A percentile compares a stretch with the other conserved stretches of the same genome.
These are phyloP conservation scores for Oscarella lobularis DNA, from an alignment of 37 sponge, comb jelly and placozoan genomes.

Conservation along the genomic window DNA sequence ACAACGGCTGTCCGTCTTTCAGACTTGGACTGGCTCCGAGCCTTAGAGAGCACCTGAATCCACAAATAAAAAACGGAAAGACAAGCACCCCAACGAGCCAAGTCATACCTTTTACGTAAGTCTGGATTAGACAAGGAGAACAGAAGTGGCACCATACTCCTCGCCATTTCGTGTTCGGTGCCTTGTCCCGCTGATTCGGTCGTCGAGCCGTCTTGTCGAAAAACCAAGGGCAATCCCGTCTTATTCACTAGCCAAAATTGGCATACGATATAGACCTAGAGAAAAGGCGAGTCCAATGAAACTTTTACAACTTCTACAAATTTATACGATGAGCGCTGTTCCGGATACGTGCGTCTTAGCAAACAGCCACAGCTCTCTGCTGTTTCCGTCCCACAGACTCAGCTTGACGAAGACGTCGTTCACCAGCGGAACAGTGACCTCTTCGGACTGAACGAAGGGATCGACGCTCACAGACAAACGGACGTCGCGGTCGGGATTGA, in stretches of 20 bases:
- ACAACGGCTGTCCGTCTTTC: too few relatives aligned
- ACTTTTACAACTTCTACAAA: not conserved
- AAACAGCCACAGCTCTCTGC: not conserved
- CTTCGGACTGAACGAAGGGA: not conserved
- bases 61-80: too few relatives aligned
- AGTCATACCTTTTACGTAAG: not conserved
- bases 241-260: conserved; percentile 72
- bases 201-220: conserved; percentile 41
- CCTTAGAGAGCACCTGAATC: too few relatives aligned
- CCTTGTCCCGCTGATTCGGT: conserved; percentile 62
- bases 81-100: too few relatives aligned
- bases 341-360: not conserved
- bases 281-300: conserved; percentile 3
- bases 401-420: not conserved
- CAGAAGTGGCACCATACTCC: conserved; percentile 54
- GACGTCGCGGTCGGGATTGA: not conserved
- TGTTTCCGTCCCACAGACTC: not conserved
- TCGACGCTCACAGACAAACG: not conserved
- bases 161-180: conserved; percentile 69
- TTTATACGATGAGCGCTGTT: not conserved
- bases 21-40: too few relatives aligned
- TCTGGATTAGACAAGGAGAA: conserved; percentile 57
- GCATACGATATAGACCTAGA: conserved; percentile 53
- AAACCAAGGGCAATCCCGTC: conserved; percentile 75
- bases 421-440: not conserved